Evolutionary conservation across 2,113 vertebrate genomes (phyloP), one percentile per base, ranked within the genome.

Genomic region (Shinisaurus crocodilurus): DNA sequence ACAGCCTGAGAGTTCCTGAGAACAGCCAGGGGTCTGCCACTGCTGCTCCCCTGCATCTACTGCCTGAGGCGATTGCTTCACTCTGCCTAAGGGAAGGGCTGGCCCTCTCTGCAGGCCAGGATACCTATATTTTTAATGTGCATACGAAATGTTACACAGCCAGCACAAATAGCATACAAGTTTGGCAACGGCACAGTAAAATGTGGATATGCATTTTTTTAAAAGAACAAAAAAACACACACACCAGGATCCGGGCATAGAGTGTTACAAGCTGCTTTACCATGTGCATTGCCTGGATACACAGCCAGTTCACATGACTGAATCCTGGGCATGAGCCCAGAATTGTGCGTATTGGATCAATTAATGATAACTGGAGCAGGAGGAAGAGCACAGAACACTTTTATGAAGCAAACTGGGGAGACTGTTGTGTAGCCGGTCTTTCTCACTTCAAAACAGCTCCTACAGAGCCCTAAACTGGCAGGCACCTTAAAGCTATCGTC

Each of bases 401-500:
- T 83, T 27, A 37, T 50, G n/a, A 88, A 87, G 45, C 75, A 82
- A 77, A 90, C 23, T 0, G 76, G 48, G 29, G 1, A 90, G 86
- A 91, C 88, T 29, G 69, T 43, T 94, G 37, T 72, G 45, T 34
- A 5, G 16, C 89, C 69, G 27, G 0, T 63, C 91, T 91, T 82
- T 82, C 23, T 69, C 76, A 57, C 6, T 13, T 76, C 80, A 72
- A 83, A 79, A 65, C 2, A 70, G 65, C 50, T 54, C n/a, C 60
- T 79, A 20, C 81, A 85, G 48, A 63, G 37, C 16, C 23, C 76
- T 67, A 48, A 63, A 88, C 76, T 1, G 5, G 43, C 67, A 7
- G 50, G 77, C 88, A 8, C 25, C 60, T 83, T 50, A 37, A 69
- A 88, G 83, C 37, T 43, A 79, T 9, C 48, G 90, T 7, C 6